Percentiles rank a stretch among this genome's conserved stretches.
phyloP scores from a whole-genome alignment of 2,113 vertebrate genomes.

The Oreochromis aureus region DNA sequence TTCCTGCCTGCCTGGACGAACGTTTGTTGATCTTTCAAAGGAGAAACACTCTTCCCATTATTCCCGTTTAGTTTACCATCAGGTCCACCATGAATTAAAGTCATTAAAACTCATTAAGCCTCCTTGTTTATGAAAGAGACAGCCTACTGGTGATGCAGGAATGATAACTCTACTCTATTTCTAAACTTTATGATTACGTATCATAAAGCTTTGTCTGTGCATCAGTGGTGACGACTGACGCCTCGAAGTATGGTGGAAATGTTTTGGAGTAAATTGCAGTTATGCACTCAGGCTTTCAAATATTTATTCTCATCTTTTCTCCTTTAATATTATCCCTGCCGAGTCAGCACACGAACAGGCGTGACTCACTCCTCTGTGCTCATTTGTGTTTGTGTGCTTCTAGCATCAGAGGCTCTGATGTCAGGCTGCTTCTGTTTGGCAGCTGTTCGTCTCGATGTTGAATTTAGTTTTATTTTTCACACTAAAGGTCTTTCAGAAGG shows the following conservation, averaged over 20 bases:
- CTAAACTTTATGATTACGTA: background rate
- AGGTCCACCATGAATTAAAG: background rate
- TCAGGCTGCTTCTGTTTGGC: background rate
- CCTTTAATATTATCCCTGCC: background rate
- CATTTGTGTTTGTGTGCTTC: background rate
- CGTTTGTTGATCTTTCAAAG: background rate
- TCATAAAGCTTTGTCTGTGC: background rate
- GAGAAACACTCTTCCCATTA: background rate
- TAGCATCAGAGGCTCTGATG: background rate
- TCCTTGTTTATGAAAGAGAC: background rate
- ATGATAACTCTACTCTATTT: background rate
- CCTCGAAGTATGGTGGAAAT: background rate
- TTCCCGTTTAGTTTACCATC: background rate
- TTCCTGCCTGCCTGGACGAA: background rate
- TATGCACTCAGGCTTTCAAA: background rate
- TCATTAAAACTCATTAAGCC: background rate
- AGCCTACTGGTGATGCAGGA: fast-evolving
- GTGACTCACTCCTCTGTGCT: background rate
- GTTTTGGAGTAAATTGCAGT: background rate
- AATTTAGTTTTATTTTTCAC: fast-evolving
- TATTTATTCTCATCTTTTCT: background rate
- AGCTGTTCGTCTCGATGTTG: background rate
- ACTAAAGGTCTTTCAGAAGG: fast-evolving
- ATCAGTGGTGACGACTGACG: background rate
- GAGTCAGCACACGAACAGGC: background rate